These are phyloP conservation scores for Rhadinocentrus ornatus DNA, from an alignment of 2,797 vertebrate species.

Conservation along the genomic window DNA sequence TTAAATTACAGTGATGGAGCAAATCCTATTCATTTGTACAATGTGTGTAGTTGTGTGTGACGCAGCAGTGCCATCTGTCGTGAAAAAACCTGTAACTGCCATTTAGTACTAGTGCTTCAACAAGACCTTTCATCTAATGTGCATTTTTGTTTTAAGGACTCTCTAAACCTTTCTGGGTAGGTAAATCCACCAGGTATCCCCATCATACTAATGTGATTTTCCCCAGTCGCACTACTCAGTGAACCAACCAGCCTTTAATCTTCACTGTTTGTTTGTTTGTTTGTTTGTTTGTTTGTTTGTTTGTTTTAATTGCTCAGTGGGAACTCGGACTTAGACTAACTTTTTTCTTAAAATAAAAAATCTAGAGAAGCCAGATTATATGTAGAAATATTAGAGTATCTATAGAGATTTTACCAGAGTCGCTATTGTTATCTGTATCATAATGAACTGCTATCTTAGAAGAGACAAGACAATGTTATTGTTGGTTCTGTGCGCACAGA, in stretches of 20 bases:
- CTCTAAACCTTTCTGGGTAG: conserved; percentile 55
- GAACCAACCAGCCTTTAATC: conserved; percentile 81
- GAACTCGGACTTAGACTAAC: conserved; percentile 70
- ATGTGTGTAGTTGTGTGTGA: conserved; percentile 74
- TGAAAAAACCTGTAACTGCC: conserved; percentile 69
- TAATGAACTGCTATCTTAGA: conserved; percentile 76
- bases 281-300: conserved; percentile 70
- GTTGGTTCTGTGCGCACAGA: conserved; percentile 62
- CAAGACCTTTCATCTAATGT: conserved; percentile 41
- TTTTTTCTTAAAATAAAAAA: conserved; percentile 71
- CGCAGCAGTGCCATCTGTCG: conserved; percentile 80
- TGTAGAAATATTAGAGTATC: conserved; percentile 81
- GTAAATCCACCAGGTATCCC: conserved; percentile 45
- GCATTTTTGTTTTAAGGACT: conserved; percentile 55
- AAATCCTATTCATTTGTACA: conserved; percentile 78
- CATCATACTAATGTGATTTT: conserved; percentile 62
- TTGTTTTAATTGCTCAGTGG: conserved; percentile 67
- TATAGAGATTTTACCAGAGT: conserved; percentile 82
- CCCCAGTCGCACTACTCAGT: conserved; percentile 74
- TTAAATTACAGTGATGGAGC: conserved; percentile 59
- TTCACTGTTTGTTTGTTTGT: conserved; percentile 70
- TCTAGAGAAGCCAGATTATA: conserved; percentile 80
- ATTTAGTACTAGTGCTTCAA: conserved; percentile 61
- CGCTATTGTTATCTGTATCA: conserved; percentile 81
- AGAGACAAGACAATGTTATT: conserved; percentile 66